These are phyloP conservation scores for Tamandua tetradactyla DNA, from an alignment of 2,797 vertebrate species.

Conservation along the genomic window DNA sequence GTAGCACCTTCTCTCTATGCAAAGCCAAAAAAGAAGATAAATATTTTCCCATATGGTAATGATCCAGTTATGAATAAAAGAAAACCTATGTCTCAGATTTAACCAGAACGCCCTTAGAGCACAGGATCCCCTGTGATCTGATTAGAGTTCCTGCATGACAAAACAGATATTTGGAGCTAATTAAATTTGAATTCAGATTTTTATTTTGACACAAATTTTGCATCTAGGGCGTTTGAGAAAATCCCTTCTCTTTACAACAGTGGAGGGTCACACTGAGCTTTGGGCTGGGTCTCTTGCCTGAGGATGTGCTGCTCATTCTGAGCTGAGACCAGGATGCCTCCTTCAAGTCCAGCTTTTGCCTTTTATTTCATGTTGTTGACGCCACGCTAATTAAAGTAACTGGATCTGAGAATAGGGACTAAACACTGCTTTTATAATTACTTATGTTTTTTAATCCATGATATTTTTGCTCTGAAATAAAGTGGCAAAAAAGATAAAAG, in stretches of 20 bases:
- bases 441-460: background rate
- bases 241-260: background rate
- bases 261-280: background rate
- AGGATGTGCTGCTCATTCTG: fast-evolving
- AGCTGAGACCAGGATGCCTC: background rate
- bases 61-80: background rate
- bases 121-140: background rate
- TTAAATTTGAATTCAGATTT: background rate
- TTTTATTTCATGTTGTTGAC: background rate
- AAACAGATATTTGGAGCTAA: background rate
- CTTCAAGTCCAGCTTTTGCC: fast-evolving
- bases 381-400: background rate
- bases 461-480: background rate
- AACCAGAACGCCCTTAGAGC: background rate
- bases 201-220: background rate
- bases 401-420: no score
- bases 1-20: fast-evolving
- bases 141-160: background rate
- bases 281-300: background rate
- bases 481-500: background rate
- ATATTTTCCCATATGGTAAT: fast-evolving
- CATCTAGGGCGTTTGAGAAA: background rate
- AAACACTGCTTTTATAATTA: background rate
- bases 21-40: background rate
- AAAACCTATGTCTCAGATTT: background rate